Evolutionary conservation across 2,888 invertebrate genomes (phyloP), one percentile per base, ranked within the genome.

Genomic region (Phania funesta): DNA sequence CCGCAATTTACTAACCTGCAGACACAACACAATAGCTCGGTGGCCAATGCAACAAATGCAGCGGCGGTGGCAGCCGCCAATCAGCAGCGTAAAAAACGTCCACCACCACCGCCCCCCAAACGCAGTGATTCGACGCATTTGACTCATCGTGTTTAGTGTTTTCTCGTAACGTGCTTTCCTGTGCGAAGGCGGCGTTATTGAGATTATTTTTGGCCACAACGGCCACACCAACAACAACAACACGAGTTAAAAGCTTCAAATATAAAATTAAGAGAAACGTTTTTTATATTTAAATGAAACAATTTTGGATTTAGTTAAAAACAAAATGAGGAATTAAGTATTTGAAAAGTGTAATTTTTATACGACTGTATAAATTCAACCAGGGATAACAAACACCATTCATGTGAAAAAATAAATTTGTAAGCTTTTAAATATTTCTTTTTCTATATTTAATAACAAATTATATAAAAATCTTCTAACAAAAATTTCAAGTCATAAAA

Each of bases 91-190:
- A 94, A 94, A 86, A 95, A 95, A 89, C 92, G 95, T 85, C 96
- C 96, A 52, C 97, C 97, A 13, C 97, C 97, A 2, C 97, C 97
- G 35, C 97, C 97, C n/a, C 97, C 97, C 1, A 96, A 96, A 85
- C 93, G 97, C 81, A 96, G 96, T 88, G 96, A 97, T 88, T 95
- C 95, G n/a, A 96, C 96, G n/a, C 96, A 96, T 86, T 91, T 96
- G 80, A 94, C 95, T 80, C 90, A 91, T 86, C 87, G 91, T 67
- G 87, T 89, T 85, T 90, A 90, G 86, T 79, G 65, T 64, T 85
- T 83, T 65, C 73, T 81, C 79, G 67, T 13, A 22, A 75, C 70
- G 82, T 82, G 78, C 65, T 78, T 82, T 60, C 20, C 65, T 16
- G 65, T 78, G 78, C 82, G 82, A 35, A 41, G 44, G 16, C 22